Conservation (phyloP, 2,888 invertebrate genomes). For the Choristoneura rosaceana region DNA sequence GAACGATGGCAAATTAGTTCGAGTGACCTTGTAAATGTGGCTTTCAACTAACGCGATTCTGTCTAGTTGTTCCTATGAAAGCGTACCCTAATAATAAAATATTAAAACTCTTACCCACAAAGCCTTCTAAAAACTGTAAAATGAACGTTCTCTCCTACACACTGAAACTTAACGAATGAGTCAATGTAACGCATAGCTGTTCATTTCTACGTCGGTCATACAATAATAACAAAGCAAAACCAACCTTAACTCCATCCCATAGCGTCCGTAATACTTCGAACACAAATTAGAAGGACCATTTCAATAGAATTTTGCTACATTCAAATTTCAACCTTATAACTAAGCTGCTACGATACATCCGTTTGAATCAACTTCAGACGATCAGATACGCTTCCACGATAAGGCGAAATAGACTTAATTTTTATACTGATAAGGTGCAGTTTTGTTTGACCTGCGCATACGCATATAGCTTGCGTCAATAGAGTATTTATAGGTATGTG, state of each 20-base stretch:
- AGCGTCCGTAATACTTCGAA: background rate
- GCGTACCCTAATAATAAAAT: background rate
- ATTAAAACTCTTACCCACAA: conserved; percentile 21
- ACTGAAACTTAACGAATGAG: conserved; percentile 39
- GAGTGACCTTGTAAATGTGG: too few relatives aligned
- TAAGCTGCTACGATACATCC: background rate
- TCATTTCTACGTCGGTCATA: conserved; percentile 15
- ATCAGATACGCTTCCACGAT: background rate
- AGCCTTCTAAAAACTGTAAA: background rate
- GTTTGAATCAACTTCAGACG: background rate
- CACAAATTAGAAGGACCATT: background rate
- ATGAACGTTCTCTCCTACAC: conserved; percentile 7
- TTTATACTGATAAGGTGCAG: background rate
- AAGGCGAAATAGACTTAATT: background rate
- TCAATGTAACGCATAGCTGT: conserved; percentile 36
- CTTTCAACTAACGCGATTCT: too few relatives aligned
- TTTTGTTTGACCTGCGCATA: conserved; percentile 8
- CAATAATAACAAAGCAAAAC: background rate
- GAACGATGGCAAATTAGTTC: too few relatives aligned
- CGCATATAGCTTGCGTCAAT: conserved; percentile 33
- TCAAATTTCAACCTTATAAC: conserved; percentile 8
- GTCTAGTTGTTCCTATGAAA: too few relatives aligned
- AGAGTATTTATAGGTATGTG: conserved; percentile 32
- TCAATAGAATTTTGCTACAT: background rate
- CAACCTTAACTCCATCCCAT: background rate